These are phyloP conservation scores for Episyrphus balteatus DNA, from an alignment of 1,140 invertebrate species.

Conservation along the genomic window DNA sequence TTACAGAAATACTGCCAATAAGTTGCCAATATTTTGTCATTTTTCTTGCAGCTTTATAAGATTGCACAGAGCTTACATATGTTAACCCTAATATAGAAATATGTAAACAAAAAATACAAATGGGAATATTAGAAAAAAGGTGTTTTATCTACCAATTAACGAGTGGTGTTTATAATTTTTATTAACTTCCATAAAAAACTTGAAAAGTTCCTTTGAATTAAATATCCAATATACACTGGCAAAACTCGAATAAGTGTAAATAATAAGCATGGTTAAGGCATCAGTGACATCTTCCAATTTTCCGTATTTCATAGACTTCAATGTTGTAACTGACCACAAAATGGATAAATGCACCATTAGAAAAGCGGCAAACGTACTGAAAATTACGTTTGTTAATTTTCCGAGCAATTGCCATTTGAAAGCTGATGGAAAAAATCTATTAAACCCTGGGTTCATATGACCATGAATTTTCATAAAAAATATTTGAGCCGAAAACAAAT, in stretches of 20 bases:
- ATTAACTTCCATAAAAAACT: constrained; percentile 17
- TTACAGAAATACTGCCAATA: constrained; percentile 14
- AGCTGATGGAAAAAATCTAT: too few species aligned
- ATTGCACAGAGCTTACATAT: constrained; percentile 16
- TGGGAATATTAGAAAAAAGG: too few species aligned
- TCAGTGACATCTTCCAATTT: constrained; percentile 27
- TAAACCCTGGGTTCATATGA: too few species aligned
- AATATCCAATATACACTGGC: constrained; percentile 21
- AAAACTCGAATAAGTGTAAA: constrained; percentile 24
- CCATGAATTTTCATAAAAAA: too few species aligned
- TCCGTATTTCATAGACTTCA: constrained; percentile 19
- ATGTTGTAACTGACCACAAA: constrained; percentile 20
- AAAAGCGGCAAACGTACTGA: constrained; percentile 11
- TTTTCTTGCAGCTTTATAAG: constrained; percentile 8
- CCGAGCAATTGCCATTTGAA: too few species aligned
- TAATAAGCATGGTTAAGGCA: constrained; percentile 26
- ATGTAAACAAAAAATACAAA: too few species aligned
- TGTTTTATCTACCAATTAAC: too few species aligned
- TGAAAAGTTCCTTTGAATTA: constrained; percentile 8
- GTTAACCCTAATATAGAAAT: constrained; percentile 26
- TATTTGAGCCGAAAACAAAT: too few species aligned
- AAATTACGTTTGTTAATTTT: too few species aligned
- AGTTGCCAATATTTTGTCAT: constrained; percentile 15
- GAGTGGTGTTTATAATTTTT: constrained; percentile 21
- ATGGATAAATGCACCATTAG: constrained; percentile 16